Percentiles rank a stretch among this genome's conserved stretches.
Evolutionary conservation across 2,888 invertebrate genomes (phyloP).

Genomic region (Drosophila falleni): DNA sequence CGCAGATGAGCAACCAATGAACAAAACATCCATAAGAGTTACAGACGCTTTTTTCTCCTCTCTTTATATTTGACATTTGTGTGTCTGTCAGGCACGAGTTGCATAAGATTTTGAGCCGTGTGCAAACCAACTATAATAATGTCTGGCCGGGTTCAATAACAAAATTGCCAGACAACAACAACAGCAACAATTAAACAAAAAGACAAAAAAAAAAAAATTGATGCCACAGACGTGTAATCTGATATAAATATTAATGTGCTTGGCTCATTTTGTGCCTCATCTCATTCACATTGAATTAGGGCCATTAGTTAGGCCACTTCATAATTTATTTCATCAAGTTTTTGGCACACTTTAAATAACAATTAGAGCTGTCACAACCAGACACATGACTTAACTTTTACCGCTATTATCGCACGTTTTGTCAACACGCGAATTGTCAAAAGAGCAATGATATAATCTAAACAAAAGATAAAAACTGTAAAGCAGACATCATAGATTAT

Average conservation of each 20-base stretch:
- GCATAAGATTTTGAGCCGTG: slow-evolving; percentile 44
- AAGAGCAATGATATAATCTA: slow-evolving; percentile 62
- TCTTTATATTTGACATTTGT: slow-evolving; percentile 65
- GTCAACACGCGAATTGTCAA: slow-evolving; percentile 40
- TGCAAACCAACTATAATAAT: slow-evolving; percentile 39
- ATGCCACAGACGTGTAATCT: background rate
- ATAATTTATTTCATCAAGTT: slow-evolving; percentile 21
- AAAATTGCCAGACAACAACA: slow-evolving; percentile 20
- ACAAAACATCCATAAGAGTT: slow-evolving; percentile 40
- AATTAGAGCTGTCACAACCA: slow-evolving; percentile 32
- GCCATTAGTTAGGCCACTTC: slow-evolving; percentile 26
- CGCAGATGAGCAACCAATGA: slow-evolving; percentile 30
- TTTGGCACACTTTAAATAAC: slow-evolving; percentile 41
- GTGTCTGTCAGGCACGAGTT: slow-evolving; percentile 19
- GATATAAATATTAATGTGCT: slow-evolving; percentile 18
- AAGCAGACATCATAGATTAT: slow-evolving; percentile 51
- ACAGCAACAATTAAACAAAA: background rate
- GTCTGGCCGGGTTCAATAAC: slow-evolving; percentile 32
- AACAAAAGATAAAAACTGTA: slow-evolving; percentile 29
- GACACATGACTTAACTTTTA: slow-evolving; percentile 42
- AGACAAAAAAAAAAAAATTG: background rate
- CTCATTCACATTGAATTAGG: slow-evolving; percentile 9
- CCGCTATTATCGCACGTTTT: slow-evolving; percentile 17
- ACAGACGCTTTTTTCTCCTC: slow-evolving; percentile 9
- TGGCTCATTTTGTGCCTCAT: slow-evolving; percentile 3